Evolutionary conservation across 2,113 vertebrate species (phyloP).

Genomic region (Pterocles gutturalis): DNA sequence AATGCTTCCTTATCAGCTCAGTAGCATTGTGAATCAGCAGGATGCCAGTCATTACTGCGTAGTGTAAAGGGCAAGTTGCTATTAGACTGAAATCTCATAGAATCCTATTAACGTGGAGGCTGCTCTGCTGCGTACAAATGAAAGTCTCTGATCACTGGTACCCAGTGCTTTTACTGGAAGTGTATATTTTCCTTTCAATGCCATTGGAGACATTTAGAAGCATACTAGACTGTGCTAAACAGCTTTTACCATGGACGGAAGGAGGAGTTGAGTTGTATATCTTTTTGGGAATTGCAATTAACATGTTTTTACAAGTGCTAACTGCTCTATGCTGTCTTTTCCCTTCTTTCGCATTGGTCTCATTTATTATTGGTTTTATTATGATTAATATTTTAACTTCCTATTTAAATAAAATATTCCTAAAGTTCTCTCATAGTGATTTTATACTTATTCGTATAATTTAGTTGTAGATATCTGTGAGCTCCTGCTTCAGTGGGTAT

Average conservation of each 20-base stretch:
- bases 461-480: not conserved
- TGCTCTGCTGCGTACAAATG: not conserved
- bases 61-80: not conserved
- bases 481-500: not conserved
- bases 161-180: not conserved
- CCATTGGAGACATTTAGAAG: not conserved
- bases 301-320: not conserved
- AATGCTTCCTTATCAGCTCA: conserved; percentile 27
- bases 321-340: not conserved
- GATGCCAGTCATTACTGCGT: not conserved
- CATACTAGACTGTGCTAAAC: not conserved
- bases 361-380: not conserved
- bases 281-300: not conserved
- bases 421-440: not conserved
- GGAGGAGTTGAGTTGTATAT: not conserved
- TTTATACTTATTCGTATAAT: not conserved
- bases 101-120: not conserved
- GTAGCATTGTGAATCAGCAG: not conserved
- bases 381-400: not conserved
- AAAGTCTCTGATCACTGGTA: not conserved
- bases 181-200: not conserved
- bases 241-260: not conserved
- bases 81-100: not conserved
- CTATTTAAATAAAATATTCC: not conserved
- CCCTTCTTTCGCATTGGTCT: not conserved